Conservation (phyloP, 2,888 invertebrate genomes). For the Drosophila colorata region DNA sequence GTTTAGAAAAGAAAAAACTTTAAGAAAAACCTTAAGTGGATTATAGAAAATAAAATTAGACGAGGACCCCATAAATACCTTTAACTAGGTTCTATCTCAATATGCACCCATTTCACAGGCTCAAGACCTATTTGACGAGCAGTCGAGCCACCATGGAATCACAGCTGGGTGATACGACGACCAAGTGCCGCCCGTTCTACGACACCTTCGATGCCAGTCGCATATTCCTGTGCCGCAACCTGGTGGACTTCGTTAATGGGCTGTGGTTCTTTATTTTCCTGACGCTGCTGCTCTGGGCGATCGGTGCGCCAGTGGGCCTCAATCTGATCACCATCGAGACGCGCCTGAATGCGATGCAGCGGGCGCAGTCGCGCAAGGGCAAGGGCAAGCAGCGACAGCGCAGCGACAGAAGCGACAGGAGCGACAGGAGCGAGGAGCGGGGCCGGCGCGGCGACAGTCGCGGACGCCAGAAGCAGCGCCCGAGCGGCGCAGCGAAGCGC, state of each 20-base stretch:
- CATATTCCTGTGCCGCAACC: conserved; percentile 85
- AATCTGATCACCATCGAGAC: conserved; percentile 85
- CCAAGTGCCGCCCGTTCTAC: conserved; percentile 90
- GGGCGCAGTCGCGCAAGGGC: conserved; percentile 55
- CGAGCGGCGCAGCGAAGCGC: conserved; percentile 51
- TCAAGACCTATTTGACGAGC: conserved; percentile 89
- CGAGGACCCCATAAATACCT: too few relatives aligned
- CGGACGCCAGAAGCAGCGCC: conserved; percentile 55
- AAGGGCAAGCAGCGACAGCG: conserved; percentile 55
- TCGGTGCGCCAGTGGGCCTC: conserved; percentile 88
- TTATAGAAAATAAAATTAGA: too few relatives aligned
- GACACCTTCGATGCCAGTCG: conserved; percentile 89
- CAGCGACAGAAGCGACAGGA: conserved; percentile 46
- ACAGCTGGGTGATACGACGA: conserved; percentile 88
- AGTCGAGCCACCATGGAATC: conserved; percentile 89
- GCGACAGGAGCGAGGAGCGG: conserved; percentile 42
- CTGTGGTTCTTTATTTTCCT: conserved; percentile 89
- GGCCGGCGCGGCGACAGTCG: conserved; percentile 43
- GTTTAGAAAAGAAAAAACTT: too few relatives aligned
- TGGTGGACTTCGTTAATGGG: conserved; percentile 86
- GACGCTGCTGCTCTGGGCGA: conserved; percentile 87
- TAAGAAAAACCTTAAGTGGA: too few relatives aligned
- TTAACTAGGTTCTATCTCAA: background rate
- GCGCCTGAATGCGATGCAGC: conserved; percentile 75
- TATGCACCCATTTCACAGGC: conserved; percentile 81